These are phyloP conservation scores for Exephanes ischioxanthus DNA, from an alignment of 2,888 invertebrate species.

Conservation along the genomic window DNA sequence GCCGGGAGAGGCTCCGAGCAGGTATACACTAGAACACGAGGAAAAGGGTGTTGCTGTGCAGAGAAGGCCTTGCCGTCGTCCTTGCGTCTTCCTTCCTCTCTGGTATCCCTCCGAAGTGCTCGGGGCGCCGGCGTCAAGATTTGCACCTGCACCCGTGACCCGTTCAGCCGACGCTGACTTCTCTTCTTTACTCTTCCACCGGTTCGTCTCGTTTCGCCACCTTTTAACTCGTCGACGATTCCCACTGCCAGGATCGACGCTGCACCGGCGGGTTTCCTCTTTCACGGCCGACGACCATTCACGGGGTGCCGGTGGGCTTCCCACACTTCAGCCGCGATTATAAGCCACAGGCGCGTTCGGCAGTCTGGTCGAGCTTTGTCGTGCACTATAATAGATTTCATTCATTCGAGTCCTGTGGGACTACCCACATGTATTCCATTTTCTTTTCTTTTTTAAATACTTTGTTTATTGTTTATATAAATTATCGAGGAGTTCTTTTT, in stretches of 20 bases:
- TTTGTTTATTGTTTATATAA: too few species aligned
- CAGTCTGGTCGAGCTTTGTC: not conserved
- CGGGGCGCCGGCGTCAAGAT: constrained; percentile 78
- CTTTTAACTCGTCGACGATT: constrained; percentile 12
- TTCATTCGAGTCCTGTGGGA: too few species aligned
- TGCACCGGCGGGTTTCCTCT: constrained; percentile 24
- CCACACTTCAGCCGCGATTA: constrained; percentile 6
- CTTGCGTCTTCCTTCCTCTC: constrained; percentile 19
- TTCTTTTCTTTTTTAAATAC: too few species aligned
- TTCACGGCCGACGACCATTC: constrained; percentile 17
- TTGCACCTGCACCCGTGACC: constrained; percentile 75
- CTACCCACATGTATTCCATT: too few species aligned
- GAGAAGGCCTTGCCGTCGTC: constrained; percentile 22
- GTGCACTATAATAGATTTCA: too few species aligned
- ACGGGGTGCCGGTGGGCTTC: not conserved
- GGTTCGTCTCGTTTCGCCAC: constrained; percentile 31
- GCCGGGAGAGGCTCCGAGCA: constrained; percentile 58
- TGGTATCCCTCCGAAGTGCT: constrained; percentile 17
- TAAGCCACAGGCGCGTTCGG: constrained; percentile 9
- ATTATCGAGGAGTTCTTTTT: too few species aligned
- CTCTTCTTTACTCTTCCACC: constrained; percentile 47
- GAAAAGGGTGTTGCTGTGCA: constrained; percentile 65
- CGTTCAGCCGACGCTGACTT: constrained; percentile 52
- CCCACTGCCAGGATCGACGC: constrained; percentile 17
- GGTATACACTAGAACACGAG: constrained; percentile 68